Evolutionary conservation across 2,113 vertebrate species (phyloP), one percentile per base, ranked within the genome.

Genomic region (Pelecanus crispus): DNA sequence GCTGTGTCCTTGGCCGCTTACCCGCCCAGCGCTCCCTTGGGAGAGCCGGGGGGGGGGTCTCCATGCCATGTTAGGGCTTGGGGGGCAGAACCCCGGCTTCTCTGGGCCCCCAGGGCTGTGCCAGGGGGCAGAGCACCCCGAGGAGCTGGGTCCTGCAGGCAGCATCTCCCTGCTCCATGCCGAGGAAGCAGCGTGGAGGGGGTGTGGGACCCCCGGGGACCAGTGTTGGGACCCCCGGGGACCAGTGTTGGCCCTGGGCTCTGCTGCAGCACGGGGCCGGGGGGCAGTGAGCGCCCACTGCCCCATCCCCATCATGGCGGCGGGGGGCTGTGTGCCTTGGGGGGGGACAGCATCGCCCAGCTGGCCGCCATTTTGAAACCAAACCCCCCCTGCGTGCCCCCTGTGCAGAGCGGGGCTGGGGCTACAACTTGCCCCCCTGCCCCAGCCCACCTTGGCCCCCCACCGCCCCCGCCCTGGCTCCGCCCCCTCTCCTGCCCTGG

Each of bases 1-100:
- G 17, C 9, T 4, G 0, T 0, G 6, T 47, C 50, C 36, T 49
- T 0, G 1, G 42, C 47, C 2, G 3, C 26, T n/a, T 12, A 40
- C 34, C 45, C 34, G 5, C 65, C 50, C 4, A 1, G 28, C 1
- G 4, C 52, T 58, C 44, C n/a, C 7, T 4, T 16, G 31, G 38
- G 36, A 36, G 53, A 61, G 45, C 31, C 0, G 2, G 28, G 63
- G 13, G 63, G 13, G 17, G 42, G n/a, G 10, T 11, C 28, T 12
- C 29, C 3, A 5, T 10, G 12, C 4, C 4, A 31, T 42, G 47
- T 17, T n/a, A 26, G 29, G 47, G 31, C 42, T 34, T 1, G 6
- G 9, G 2, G 13, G 47, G 36, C 12, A 20, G 34, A 28, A 17
- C 47, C 47, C 47, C 47, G 22, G 4, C 11, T 11, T 49, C 22